These are phyloP conservation scores for Cyanistes caeruleus DNA, from an alignment of 2,113 vertebrate genomes.

Conservation along the genomic window DNA sequence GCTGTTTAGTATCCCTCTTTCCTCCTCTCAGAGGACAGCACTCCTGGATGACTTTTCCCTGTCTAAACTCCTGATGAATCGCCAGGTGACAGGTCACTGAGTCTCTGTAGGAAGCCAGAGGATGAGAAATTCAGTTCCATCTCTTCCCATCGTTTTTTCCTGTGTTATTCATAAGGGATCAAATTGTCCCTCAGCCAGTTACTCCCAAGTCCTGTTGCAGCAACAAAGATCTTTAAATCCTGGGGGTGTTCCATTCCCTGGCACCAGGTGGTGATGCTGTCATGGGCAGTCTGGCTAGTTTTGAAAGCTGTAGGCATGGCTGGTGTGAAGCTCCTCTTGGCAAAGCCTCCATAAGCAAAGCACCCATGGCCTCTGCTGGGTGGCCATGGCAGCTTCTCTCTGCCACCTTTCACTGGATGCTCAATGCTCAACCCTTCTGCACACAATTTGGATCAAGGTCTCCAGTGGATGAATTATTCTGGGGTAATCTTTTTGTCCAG, in stretches of 20 bases:
- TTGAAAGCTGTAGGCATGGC: not conserved
- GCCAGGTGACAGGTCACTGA: not conserved
- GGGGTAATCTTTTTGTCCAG: not conserved
- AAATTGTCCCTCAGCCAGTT: not conserved
- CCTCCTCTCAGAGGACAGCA: not conserved
- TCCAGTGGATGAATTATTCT: not conserved
- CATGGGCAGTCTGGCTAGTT: not conserved
- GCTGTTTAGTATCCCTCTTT: not conserved
- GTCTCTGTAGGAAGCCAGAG: not conserved
- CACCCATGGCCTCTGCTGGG: not conserved
- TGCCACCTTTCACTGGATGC: not conserved
- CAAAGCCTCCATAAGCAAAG: not conserved
- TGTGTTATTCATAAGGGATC: not conserved
- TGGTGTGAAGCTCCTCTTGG: not conserved
- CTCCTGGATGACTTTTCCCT: not conserved
- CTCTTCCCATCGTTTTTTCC: not conserved
- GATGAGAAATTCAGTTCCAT: not conserved
- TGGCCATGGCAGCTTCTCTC: not conserved
- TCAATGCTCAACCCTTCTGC: not conserved
- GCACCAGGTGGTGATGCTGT: not conserved
- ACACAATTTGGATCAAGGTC: not conserved
- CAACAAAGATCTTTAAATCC: not conserved
- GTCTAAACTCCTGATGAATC: not conserved
- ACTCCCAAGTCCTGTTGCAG: not conserved
- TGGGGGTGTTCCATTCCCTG: fast-evolving